These are phyloP conservation scores for Pantherophis guttatus DNA, from an alignment of 2,113 vertebrate genomes.

Conservation along the genomic window DNA sequence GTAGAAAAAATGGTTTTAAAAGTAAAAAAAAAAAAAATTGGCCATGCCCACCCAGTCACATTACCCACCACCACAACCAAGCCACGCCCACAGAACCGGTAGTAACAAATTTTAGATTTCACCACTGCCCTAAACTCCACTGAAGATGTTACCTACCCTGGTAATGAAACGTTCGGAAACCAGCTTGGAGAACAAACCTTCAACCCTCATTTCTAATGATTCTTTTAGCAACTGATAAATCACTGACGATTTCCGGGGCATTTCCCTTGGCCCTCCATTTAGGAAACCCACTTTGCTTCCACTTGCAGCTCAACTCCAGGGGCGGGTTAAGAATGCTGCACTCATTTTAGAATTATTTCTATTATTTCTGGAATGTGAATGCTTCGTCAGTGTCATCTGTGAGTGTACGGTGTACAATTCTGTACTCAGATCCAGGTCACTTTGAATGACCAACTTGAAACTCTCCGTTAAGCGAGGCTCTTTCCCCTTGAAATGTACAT, in stretches of 20 bases:
- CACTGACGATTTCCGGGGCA: constrained; percentile 34
- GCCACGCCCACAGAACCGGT: too few relatives aligned
- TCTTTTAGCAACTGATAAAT: constrained; percentile 61
- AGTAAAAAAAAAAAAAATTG: too few relatives aligned
- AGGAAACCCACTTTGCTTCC: constrained; percentile 32
- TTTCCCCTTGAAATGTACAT: constrained; percentile 12
- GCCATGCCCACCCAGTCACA: too few relatives aligned
- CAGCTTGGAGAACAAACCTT: too few relatives aligned
- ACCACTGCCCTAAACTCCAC: too few relatives aligned
- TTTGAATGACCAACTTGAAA: background rate
- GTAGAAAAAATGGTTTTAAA: too few relatives aligned
- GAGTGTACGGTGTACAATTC: background rate
- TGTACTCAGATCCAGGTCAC: background rate
- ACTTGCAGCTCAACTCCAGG: constrained; percentile 38
- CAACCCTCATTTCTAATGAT: constrained; percentile 48
- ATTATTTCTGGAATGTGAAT: background rate
- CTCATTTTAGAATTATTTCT: constrained; percentile 27
- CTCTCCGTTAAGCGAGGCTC: background rate
- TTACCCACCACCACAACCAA: too few relatives aligned
- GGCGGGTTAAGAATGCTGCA: background rate
- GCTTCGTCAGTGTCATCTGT: background rate
- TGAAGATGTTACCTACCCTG: too few relatives aligned
- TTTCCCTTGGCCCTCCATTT: constrained; percentile 31
- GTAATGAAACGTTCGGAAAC: too few relatives aligned
- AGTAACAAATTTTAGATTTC: too few relatives aligned